Evolutionary conservation across 2,888 invertebrate genomes (phyloP).

Genomic region (Cheilosia vernalis): DNA sequence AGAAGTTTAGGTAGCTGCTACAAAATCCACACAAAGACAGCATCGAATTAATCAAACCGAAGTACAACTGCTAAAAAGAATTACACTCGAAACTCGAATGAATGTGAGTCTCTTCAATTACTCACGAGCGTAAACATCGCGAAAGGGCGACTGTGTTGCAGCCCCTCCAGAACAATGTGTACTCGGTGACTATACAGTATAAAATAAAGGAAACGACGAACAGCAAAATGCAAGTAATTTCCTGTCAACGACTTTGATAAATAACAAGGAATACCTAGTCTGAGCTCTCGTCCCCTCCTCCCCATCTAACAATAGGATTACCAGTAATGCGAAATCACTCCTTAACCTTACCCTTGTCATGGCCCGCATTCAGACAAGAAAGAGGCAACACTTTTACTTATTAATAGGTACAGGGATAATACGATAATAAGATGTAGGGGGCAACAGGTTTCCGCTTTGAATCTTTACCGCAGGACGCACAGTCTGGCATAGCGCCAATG

Average conservation of each 20-base stretch:
- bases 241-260: conserved; percentile 63
- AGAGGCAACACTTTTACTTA: conserved; percentile 14
- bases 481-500: conserved; percentile 29
- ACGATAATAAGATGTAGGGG: background rate
- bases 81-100: conserved; percentile 13
- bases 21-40: background rate
- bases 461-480: background rate
- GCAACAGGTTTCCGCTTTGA: conserved; percentile 32
- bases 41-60: conserved; percentile 22
- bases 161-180: background rate
- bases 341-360: conserved; percentile 3
- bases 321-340: conserved; percentile 30
- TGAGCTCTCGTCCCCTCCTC: too few species aligned
- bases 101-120: conserved; percentile 35
- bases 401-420: conserved; percentile 12
- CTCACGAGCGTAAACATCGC: conserved; percentile 24
- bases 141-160: background rate
- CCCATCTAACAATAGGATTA: conserved; percentile 2
- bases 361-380: conserved; percentile 1
- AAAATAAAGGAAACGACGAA: conserved; percentile 39
- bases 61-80: conserved; percentile 34
- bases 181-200: conserved; percentile 14
- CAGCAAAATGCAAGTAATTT: conserved; percentile 58
- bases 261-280: conserved; percentile 19
- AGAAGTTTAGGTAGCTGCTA: background rate